Percentiles rank a stretch among this genome's conserved stretches.
These are phyloP conservation scores for Tenrec ecaudatus DNA, from an alignment of 2,113 vertebrate species.

Conservation along the genomic window DNA sequence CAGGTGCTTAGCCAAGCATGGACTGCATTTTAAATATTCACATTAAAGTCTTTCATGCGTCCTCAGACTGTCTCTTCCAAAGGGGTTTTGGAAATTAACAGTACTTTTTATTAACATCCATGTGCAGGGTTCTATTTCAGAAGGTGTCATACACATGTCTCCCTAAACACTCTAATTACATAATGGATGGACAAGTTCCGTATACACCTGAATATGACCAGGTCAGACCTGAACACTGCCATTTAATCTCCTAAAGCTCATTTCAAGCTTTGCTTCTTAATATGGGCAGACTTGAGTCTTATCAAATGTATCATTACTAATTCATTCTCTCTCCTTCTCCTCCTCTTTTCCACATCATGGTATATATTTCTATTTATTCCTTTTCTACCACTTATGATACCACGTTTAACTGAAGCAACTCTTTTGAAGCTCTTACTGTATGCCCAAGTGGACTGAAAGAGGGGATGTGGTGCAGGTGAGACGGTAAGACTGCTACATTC, in stretches of 20 bases:
- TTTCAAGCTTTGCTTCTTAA: conserved; percentile 10
- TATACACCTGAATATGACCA: not conserved
- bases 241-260: not conserved
- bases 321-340: too few species aligned
- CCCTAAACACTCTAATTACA: conserved; percentile 57
- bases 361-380: too few species aligned
- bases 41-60: conserved; percentile 66
- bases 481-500: not conserved
- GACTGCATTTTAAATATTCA: conserved; percentile 66
- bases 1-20: not conserved
- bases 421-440: not conserved
- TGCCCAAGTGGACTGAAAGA: not conserved
- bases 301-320: conserved; percentile 25
- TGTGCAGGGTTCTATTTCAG: not conserved
- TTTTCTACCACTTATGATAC: too few species aligned
- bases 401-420: not conserved
- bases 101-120: conserved; percentile 17
- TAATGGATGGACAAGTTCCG: conserved; percentile 63
- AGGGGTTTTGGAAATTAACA: conserved; percentile 55
- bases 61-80: conserved; percentile 68
- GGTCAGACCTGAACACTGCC: conserved; percentile 40
- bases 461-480: not conserved
- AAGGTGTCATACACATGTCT: conserved; percentile 37
- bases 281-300: not conserved
- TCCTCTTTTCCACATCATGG: too few species aligned